These are phyloP conservation scores for Cettia cetti DNA, from an alignment of 2,113 vertebrate species.

Conservation along the genomic window DNA sequence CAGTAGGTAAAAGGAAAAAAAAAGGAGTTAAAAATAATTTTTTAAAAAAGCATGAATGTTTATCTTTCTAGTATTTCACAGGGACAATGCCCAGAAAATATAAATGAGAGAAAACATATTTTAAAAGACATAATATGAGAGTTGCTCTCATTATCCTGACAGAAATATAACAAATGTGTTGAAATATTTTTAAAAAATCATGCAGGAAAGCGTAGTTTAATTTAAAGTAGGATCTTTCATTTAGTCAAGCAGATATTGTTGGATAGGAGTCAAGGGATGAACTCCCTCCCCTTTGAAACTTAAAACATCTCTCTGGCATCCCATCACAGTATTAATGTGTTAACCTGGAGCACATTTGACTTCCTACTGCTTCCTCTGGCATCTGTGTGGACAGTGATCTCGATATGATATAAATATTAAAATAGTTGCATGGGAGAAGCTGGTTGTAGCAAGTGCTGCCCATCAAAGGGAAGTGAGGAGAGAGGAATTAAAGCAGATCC, in stretches of 20 bases:
- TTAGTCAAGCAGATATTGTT: not conserved
- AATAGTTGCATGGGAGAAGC: not conserved
- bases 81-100: not conserved
- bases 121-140: not conserved
- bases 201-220: not conserved
- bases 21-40: not conserved
- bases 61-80: not conserved
- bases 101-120: not conserved
- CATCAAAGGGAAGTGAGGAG: not conserved
- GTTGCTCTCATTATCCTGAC: not conserved
- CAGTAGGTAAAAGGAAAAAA: not conserved
- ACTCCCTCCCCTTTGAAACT: not conserved
- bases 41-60: not conserved
- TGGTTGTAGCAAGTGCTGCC: not conserved
- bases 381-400: not conserved
- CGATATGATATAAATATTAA: not conserved
- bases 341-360: not conserved
- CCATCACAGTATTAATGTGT: not conserved
- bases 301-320: not conserved
- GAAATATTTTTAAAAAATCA: not conserved
- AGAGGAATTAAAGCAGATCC: not conserved
- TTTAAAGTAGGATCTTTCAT: not conserved
- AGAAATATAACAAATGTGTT: not conserved
- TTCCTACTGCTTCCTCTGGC: not conserved
- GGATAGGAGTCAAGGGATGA: not conserved